Conservation (phyloP, 2,888 invertebrate genomes). For the Cephalotes varians region DNA sequence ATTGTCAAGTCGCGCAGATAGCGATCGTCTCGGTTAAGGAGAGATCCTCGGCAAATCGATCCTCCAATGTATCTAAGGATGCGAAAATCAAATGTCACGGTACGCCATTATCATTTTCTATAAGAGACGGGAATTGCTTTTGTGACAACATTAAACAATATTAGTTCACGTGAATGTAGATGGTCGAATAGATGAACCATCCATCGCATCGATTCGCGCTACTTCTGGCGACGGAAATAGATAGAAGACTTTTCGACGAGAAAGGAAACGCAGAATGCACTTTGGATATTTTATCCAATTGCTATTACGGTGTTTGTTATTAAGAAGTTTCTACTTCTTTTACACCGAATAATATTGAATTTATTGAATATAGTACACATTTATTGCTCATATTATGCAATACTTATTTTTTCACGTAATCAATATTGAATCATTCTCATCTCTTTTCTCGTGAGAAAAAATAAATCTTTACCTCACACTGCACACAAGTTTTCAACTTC, state of each 20-base stretch:
- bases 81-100: not conserved
- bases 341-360: not conserved
- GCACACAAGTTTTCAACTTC: conserved; percentile 12
- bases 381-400: not conserved
- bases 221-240: conserved; percentile 14
- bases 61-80: not conserved
- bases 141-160: not conserved
- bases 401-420: not conserved
- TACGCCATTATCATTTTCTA: not conserved
- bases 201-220: conserved; percentile 19
- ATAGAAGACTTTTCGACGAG: not conserved
- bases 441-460: not conserved
- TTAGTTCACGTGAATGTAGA: not conserved
- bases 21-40: conserved; percentile 47
- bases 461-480: not conserved
- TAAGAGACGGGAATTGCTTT: not conserved
- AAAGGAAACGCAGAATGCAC: not conserved
- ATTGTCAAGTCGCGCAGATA: conserved; percentile 66
- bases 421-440: not conserved
- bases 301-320: not conserved
- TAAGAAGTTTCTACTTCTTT: not conserved
- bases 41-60: not conserved
- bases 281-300: not conserved
- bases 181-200: not conserved
- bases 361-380: not conserved